A percentile compares a stretch with the other conserved stretches of the same genome.
These are phyloP conservation scores for Capreolus pygargus DNA, from an alignment of 2,113 vertebrate genomes.

Conservation along the genomic window DNA sequence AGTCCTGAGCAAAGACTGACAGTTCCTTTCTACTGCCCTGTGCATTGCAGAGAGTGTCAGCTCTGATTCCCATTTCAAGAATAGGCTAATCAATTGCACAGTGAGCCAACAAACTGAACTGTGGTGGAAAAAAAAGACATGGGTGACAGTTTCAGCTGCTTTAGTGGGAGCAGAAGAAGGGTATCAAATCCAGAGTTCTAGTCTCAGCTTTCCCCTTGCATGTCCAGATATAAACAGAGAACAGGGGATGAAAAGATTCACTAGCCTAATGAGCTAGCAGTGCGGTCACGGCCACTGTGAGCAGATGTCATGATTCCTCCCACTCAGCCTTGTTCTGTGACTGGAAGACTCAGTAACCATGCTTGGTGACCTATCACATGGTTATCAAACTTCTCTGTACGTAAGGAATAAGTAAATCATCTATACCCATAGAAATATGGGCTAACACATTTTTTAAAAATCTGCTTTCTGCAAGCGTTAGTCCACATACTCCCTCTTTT, in stretches of 20 bases:
- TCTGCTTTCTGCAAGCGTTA: background rate
- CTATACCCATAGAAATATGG: background rate
- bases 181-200: background rate
- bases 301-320: background rate
- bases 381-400: background rate
- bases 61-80: background rate
- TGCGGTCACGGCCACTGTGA: background rate
- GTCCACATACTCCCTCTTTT: background rate
- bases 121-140: background rate
- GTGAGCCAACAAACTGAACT: background rate
- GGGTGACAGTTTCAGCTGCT: background rate
- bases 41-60: background rate
- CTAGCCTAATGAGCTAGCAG: background rate
- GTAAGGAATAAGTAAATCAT: background rate
- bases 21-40: background rate
- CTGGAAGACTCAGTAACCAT: background rate
- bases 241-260: background rate
- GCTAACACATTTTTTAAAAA: background rate
- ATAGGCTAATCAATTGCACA: background rate
- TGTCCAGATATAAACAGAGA: background rate
- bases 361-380: fast-evolving
- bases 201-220: background rate
- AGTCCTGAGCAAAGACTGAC: background rate
- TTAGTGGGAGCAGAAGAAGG: background rate
- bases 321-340: background rate